Percentiles rank a stretch among this genome's conserved stretches.
Evolutionary conservation across 1,140 invertebrate genomes (phyloP).

Genomic region (Halotydeus destructor): DNA sequence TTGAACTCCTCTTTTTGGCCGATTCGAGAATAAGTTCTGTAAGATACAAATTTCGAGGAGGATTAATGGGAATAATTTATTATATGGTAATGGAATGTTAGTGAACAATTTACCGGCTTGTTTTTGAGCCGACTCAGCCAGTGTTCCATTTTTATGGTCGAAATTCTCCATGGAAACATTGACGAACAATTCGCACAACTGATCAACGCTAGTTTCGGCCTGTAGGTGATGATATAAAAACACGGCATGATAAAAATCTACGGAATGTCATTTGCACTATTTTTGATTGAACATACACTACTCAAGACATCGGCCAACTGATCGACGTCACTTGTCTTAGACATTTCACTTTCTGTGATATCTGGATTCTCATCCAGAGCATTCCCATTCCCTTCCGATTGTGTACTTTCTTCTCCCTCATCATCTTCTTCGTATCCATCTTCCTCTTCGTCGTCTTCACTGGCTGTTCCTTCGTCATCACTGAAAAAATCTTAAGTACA

Average conservation of each 20-base stretch:
- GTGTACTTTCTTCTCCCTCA: conserved; percentile 7
- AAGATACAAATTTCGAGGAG: not conserved
- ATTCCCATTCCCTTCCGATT: not conserved
- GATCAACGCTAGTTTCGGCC: not conserved
- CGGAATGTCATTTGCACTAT: not conserved
- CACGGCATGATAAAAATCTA: not conserved
- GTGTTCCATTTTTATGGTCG: not conserved
- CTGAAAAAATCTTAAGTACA: not conserved
- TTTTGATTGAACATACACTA: not conserved
- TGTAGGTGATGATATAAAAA: not conserved
- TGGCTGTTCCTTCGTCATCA: not conserved
- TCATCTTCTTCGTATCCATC: conserved; percentile 10
- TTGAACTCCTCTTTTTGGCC: conserved; percentile 2
- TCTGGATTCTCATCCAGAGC: not conserved
- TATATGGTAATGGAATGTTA: conserved; percentile 3
- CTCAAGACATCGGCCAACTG: not conserved
- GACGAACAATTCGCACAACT: conserved; percentile 3
- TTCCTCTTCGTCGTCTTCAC: conserved; percentile 10
- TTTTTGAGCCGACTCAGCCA: not conserved
- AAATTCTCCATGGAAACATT: conserved; percentile 1
- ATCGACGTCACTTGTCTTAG: conserved; percentile 1
- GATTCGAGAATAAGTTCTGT: too few species aligned
- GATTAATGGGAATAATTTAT: not conserved
- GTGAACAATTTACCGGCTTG: not conserved
- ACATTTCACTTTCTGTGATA: too few species aligned